phyloP scores from a whole-genome alignment of 2,113 vertebrate species.

The Alligator mississippiensis region DNA sequence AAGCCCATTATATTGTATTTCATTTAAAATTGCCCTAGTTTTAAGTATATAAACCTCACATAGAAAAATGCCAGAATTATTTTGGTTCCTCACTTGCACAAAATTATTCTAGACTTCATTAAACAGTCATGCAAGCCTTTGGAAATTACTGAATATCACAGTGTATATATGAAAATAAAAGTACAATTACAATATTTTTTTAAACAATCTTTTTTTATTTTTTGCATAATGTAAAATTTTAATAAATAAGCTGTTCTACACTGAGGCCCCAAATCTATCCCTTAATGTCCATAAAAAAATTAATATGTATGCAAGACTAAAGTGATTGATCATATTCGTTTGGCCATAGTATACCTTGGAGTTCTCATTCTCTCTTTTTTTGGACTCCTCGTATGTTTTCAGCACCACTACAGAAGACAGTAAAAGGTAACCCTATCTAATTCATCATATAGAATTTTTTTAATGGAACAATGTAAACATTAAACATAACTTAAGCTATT shows the following conservation, averaged over 20 bases:
- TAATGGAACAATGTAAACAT: constrained; percentile 51
- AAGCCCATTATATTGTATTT: constrained; percentile 4
- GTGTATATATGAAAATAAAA: constrained; percentile 85
- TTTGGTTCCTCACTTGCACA: constrained; percentile 54
- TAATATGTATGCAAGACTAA: constrained; percentile 64
- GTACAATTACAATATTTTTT: constrained; percentile 81
- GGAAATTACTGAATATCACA: constrained; percentile 76
- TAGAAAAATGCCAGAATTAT: constrained; percentile 65
- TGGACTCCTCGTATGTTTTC: constrained; percentile 17
- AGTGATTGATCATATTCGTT: constrained; percentile 62
- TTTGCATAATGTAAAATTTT: constrained; percentile 82
- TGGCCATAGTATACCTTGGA: constrained; percentile 69
- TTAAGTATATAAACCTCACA: constrained; percentile 65
- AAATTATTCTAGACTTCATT: constrained; percentile 59
- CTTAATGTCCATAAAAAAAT: constrained; percentile 71
- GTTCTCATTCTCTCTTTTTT: constrained; percentile 48
- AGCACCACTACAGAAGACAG: constrained; percentile 26
- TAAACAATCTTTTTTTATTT: constrained; percentile 83
- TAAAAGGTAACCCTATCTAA: constrained; percentile 38
- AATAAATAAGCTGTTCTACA: constrained; percentile 75
- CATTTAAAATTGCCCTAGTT: constrained; percentile 65
- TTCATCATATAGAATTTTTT: constrained; percentile 29
- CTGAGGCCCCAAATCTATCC: constrained; percentile 70
- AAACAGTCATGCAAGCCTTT: constrained; percentile 72
- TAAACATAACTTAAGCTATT: constrained; percentile 67